Conservation (phyloP, 2,797 vertebrate species). For the Cephalopachus bancanus region DNA sequence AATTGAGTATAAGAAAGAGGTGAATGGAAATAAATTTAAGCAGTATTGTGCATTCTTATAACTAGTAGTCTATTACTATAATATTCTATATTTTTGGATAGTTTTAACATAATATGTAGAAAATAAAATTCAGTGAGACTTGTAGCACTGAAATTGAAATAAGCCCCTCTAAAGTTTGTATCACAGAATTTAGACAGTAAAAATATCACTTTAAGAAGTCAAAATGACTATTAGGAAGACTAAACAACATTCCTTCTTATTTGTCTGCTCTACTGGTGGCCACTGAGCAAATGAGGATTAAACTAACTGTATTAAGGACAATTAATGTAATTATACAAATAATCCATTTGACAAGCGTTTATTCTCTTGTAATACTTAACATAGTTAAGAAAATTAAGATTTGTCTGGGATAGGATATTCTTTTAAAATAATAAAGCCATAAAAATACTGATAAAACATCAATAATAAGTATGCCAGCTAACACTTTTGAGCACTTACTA, state of each 20-base stretch:
- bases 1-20: background rate
- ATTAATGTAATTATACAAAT: background rate
- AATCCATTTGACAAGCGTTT: background rate
- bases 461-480: background rate
- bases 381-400: conserved; percentile 21
- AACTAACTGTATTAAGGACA: background rate
- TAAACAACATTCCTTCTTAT: background rate
- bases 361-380: background rate
- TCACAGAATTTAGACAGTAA: background rate
- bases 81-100: background rate
- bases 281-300: background rate
- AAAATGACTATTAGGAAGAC: background rate
- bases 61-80: background rate
- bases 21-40: conserved; percentile 12
- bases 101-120: background rate
- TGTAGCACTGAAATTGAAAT: background rate
- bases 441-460: background rate
- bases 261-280: background rate
- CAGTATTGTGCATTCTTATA: background rate
- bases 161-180: background rate
- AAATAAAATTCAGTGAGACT: background rate
- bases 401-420: background rate
- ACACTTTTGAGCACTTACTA: conserved; percentile 26
- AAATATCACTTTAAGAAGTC: background rate
- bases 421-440: conserved; percentile 1